Conservation (phyloP, 2,888 invertebrate species). For the Synanthedon tipuliformis region DNA sequence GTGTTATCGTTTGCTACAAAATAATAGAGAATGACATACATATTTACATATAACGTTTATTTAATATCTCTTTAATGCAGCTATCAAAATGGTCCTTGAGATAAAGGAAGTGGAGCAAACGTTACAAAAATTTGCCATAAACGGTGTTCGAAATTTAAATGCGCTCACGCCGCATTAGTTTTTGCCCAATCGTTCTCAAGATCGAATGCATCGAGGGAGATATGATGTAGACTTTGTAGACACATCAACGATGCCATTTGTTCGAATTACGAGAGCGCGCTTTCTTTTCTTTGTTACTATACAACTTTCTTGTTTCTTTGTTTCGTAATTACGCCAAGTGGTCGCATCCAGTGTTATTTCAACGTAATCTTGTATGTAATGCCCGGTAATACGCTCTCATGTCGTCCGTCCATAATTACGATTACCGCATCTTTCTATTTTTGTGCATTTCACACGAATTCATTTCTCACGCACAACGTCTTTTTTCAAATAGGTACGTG, state of each 20-base stretch:
- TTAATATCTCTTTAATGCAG: slow-evolving; percentile 12
- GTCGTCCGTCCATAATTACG: slow-evolving; percentile 40
- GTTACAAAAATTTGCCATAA: slow-evolving; percentile 3
- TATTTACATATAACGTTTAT: slow-evolving; percentile 13
- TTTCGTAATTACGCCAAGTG: slow-evolving; percentile 53
- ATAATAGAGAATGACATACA: background rate
- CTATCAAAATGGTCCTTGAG: slow-evolving; percentile 17
- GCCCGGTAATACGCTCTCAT: slow-evolving; percentile 38
- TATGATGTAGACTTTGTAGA: slow-evolving; percentile 16
- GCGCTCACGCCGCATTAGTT: background rate
- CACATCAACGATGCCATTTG: slow-evolving; percentile 27
- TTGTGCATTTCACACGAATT: slow-evolving; percentile 31
- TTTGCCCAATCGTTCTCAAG: background rate
- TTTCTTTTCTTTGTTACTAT: slow-evolving; percentile 48
- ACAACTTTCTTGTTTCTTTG: slow-evolving; percentile 54
- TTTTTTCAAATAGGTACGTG: slow-evolving; percentile 15
- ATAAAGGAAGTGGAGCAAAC: slow-evolving; percentile 20
- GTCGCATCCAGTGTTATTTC: slow-evolving; percentile 31
- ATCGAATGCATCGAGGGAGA: background rate
- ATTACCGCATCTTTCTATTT: slow-evolving; percentile 42
- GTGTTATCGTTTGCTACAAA: background rate
- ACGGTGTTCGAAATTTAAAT: background rate
- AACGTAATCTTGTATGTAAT: slow-evolving; percentile 52
- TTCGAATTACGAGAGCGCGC: slow-evolving; percentile 32
- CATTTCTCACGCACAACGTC: slow-evolving; percentile 10